A percentile compares a stretch with the other conserved stretches of the same genome.
phyloP scores from a whole-genome alignment of 1,140 invertebrate genomes.

The Lasaia peninsularis region DNA sequence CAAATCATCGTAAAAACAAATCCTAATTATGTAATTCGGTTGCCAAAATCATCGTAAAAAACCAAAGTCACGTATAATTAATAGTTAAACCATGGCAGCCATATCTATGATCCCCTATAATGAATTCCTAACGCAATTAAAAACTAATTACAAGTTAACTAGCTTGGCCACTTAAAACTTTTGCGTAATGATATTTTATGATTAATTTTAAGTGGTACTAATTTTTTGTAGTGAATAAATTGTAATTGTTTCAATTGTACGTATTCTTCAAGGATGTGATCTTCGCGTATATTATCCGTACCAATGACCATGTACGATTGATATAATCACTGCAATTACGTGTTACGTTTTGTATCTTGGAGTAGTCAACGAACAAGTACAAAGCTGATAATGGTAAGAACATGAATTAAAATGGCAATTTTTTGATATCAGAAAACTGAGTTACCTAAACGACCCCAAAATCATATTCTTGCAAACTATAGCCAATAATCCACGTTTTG shows the following conservation, averaged over 20 bases:
- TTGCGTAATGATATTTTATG: not conserved
- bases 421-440: no score
- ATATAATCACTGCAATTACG: not conserved
- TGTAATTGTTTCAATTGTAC: not conserved
- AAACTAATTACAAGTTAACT: conserved; percentile 5
- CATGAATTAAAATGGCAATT: no score
- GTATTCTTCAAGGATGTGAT: not conserved
- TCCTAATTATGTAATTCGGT: no score
- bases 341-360: not conserved
- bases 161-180: not conserved
- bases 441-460: no score
- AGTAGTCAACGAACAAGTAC: no score
- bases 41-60: no score
- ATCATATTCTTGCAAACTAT: no score
- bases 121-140: conserved; percentile 3
- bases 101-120: not conserved
- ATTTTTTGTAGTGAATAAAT: not conserved
- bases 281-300: not conserved
- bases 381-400: no score
- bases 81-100: not conserved
- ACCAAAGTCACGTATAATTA: no score
- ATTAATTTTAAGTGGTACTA: not conserved
- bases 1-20: no score
- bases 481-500: no score
- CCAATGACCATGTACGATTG: no score